Base-by-base conservation (phyloP, 2,888 invertebrate genomes). In the Coleophora deauratella region DNA sequence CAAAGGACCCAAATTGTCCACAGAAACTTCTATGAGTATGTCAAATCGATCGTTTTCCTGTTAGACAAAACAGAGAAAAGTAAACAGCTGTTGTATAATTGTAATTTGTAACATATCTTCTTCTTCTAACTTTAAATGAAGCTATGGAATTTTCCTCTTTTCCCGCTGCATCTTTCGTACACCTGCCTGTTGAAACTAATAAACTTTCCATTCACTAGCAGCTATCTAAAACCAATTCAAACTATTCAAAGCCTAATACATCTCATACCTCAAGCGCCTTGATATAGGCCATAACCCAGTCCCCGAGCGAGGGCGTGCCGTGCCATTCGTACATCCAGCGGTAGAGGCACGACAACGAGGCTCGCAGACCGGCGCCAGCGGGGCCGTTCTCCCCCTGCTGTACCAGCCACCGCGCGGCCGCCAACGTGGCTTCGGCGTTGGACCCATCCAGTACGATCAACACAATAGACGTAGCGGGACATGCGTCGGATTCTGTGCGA, bases 261-360 rank as follows among this genome's bases (percentile, higher is more conserved):
- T n/a, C n/a, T 21, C 21, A 21, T 21, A 82, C 88, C 64, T 90
- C 89, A 21, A 93, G 70, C 0, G 89, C 90, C 50, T 85, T 86
- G 56, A 93, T 88, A 50, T 91, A 89, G 2, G 89, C 88, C 55
- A 90, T 73, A 1, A 93, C 88, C 88, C 93, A 90, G 9, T 88
- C 80, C 21, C 90, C 89, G 0, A 93, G 75, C 35, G 88, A 88
- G 2, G 89, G 87, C 0, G 90, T 89, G 45, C 87, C 87, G 15
- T 87, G 87, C 86, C 90, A 91, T 41, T 86, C 81, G 1, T 86
- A 80, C 41, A 92, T 66, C 93, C 93, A 93, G n/a, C 75, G 76
- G 57, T 91, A 92, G 1, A 94, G 74, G 36, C 90, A 87, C 13
- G 85, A 81, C 2, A 93, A 75, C 0, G 91, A 90, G 37, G 88